Percentiles rank a stretch among this genome's conserved stretches.
Evolutionary conservation across 1,140 invertebrate species (phyloP).

Genomic region (Lordiphosa mommai): DNA sequence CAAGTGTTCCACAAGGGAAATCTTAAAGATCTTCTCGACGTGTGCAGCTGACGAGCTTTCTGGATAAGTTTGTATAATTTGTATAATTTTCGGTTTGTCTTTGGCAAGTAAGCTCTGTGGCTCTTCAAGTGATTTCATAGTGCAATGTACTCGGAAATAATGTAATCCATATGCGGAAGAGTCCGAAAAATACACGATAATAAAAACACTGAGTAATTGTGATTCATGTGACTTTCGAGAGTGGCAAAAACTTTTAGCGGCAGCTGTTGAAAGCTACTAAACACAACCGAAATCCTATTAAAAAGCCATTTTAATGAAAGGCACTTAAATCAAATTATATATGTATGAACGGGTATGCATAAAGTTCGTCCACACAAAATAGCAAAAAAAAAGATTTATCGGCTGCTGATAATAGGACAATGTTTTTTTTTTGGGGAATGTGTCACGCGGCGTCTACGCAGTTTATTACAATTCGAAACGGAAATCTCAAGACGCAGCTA

Average conservation of each 20-base stretch:
- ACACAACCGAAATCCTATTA: constrained; percentile 1
- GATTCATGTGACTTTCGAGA: neutral
- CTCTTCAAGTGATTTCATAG: neutral
- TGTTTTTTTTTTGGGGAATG: neutral
- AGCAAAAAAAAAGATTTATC: constrained; percentile 33
- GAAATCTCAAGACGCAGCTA: constrained; percentile 4
- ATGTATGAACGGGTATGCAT: constrained; percentile 15
- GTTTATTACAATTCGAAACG: constrained; percentile 16
- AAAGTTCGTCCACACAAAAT: neutral
- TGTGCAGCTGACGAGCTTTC: neutral
- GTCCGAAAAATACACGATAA: neutral
- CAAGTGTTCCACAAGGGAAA: no score
- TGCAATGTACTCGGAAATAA: constrained; percentile 6
- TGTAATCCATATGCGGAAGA: neutral
- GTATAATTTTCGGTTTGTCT: constrained; percentile 1
- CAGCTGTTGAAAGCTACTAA: constrained; percentile 2
- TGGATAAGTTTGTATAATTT: neutral
- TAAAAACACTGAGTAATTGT: neutral
- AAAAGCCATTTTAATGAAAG: constrained; percentile 7
- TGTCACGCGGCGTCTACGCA: constrained; percentile 57
- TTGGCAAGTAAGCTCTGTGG: neutral
- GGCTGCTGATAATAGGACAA: constrained; percentile 23
- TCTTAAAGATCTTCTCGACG: neutral
- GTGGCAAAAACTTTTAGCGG: constrained; percentile 1
- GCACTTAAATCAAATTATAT: constrained; percentile 30